Base-by-base conservation (phyloP, 2,113 vertebrate genomes). In the Hyla sarda region DNA sequence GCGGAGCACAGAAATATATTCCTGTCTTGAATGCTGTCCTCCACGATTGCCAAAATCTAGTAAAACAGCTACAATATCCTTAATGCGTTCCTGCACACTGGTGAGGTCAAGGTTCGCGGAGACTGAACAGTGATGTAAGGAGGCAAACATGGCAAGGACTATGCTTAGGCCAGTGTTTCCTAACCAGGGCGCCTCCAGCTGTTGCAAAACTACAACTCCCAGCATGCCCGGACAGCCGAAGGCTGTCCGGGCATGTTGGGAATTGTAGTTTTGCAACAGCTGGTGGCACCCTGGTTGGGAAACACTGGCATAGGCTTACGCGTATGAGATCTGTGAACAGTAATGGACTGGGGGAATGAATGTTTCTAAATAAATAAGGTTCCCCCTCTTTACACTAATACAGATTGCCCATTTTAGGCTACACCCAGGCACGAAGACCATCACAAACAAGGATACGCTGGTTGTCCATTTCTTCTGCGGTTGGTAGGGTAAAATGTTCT, bases 41-140 rank as follows among this genome's bases (percentile, higher is more conserved):
- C 98, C 97, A 45, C 97, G 94, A 90, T 94, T 97, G 13, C 30
- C 77, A 0, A 99, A 99, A 77, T 99, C 92, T 87, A 95, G 94
- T 28, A 99, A 94, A 75, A 99, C 96, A 12, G 95, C 96, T 28
- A 99, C 83, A n/a, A 97, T 97, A 90, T 98, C 96, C 91, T 97
- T 97, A 84, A 99, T 98, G 85, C 98, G 95, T 87, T 98, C 96
- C 88, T 98, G 92, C 88, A 99, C 91, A 6, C 90, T 25, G 48
- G 98, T 95, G 87, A 99, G 92, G 90, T 99, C 97, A 2, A 95
- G 89, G 0, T 93, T 91, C 88, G 95, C 89, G 9, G 92, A 77
- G 67, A 92, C 97, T 98, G 85, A 75, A 41, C 0, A 32, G 25
- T 21, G 0, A 0, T 0, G 90, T 92, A 93, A 93, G 89, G 93